phyloP scores from a whole-genome alignment of 2,888 invertebrate species.

The Scelioninae gen. 1 region DNA sequence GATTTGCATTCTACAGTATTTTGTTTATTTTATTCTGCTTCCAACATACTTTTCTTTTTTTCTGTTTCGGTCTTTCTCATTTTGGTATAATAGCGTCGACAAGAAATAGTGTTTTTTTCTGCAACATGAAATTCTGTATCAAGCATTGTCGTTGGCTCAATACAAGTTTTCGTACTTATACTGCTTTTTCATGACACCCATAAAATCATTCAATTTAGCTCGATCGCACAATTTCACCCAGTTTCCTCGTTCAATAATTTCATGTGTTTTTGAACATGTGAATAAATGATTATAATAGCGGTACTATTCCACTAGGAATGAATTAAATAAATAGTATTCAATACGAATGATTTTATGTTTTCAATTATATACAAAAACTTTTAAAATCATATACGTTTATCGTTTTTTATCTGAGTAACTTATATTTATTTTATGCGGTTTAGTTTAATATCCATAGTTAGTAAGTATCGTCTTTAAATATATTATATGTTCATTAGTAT shows the following conservation, averaged over 20 bases:
- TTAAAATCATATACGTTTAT: too few species aligned
- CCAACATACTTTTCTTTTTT: background rate
- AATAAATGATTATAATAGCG: background rate
- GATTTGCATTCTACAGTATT: constrained; percentile 41
- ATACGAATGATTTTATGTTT: background rate
- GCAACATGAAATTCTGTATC: constrained; percentile 24
- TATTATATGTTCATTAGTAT: too few species aligned
- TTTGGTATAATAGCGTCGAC: background rate
- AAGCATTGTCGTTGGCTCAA: constrained; percentile 6
- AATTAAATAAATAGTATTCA: too few species aligned
- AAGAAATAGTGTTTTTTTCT: constrained; percentile 11
- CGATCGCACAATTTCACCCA: constrained; percentile 6
- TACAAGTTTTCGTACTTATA: constrained; percentile 4
- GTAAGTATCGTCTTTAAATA: too few species aligned
- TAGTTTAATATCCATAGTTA: too few species aligned
- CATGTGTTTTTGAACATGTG: background rate
- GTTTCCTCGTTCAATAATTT: background rate
- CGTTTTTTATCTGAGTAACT: too few species aligned
- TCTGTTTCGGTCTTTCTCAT: background rate
- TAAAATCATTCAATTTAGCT: constrained; percentile 18
- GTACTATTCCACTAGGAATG: background rate
- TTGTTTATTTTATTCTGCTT: constrained; percentile 1
- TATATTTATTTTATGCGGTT: too few species aligned
- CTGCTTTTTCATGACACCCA: background rate
- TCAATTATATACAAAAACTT: too few species aligned